These are phyloP conservation scores for Labroides dimidiatus DNA, from an alignment of 2,797 vertebrate species.

Conservation along the genomic window DNA sequence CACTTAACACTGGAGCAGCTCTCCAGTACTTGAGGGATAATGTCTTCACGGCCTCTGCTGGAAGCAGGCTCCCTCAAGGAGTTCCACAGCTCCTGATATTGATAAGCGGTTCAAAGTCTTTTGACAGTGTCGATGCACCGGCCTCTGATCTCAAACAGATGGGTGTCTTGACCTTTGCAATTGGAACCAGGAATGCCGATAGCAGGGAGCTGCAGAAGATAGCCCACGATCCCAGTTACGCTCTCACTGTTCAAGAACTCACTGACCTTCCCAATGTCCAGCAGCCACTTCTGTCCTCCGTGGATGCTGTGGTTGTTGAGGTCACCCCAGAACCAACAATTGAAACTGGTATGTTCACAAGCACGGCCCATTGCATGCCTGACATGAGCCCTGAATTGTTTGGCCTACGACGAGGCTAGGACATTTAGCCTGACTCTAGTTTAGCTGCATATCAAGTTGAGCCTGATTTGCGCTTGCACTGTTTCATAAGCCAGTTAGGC, in stretches of 20 bases:
- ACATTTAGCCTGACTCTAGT: not conserved
- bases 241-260: slow-evolving; percentile 39
- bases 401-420: not conserved
- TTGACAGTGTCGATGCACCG: slow-evolving; percentile 55
- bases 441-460: not conserved
- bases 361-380: not conserved
- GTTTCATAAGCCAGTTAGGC: not conserved
- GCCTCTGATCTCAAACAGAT: slow-evolving; percentile 80
- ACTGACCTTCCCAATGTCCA: slow-evolving; percentile 50
- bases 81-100: not conserved
- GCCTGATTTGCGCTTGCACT: not conserved
- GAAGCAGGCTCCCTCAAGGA: slow-evolving; percentile 47
- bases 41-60: slow-evolving; percentile 25
- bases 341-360: slow-evolving; percentile 47
- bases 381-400: not conserved
- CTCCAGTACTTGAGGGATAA: slow-evolving; percentile 53
- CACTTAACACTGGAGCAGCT: slow-evolving; percentile 64
- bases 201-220: slow-evolving; percentile 50
- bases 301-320: slow-evolving; percentile 38
- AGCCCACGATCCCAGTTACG: slow-evolving; percentile 25
- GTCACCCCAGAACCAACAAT: slow-evolving; percentile 17
- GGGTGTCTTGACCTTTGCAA: slow-evolving; percentile 77
- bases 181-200: slow-evolving; percentile 62
- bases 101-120: not conserved
- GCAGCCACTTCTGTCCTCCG: slow-evolving; percentile 33